Percentiles rank a stretch among this genome's conserved stretches.
phyloP scores from a whole-genome alignment of 2,113 vertebrate genomes.

The Dendropsophus ebraccatus region DNA sequence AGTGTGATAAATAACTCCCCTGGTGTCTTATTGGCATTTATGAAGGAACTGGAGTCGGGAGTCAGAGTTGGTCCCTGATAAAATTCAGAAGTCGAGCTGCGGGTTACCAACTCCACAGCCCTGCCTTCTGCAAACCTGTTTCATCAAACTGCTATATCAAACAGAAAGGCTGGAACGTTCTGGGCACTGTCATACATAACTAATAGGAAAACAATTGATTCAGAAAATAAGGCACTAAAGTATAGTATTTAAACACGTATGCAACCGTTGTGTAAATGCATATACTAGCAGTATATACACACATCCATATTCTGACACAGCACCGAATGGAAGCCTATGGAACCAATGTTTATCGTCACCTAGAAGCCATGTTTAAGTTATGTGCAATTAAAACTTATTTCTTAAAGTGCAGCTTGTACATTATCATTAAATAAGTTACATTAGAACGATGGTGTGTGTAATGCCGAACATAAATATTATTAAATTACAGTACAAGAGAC shows the following conservation, averaged over 20 bases:
- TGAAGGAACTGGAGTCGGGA: no score
- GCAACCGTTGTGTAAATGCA: constrained; percentile 42
- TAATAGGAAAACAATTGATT: constrained; percentile 66
- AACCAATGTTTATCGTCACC: constrained; percentile 53
- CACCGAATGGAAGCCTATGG: constrained; percentile 63
- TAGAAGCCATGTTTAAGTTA: constrained; percentile 57
- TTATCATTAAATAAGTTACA: constrained; percentile 57
- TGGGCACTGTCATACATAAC: constrained; percentile 62
- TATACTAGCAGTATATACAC: constrained; percentile 34
- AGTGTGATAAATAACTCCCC: no score
- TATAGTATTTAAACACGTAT: constrained; percentile 61
- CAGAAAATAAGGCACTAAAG: constrained; percentile 75
- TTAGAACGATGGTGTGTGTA: constrained; percentile 41
- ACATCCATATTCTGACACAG: constrained; percentile 61
- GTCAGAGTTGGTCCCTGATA: no score
- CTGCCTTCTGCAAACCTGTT: constrained; percentile 62
- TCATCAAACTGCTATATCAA: constrained; percentile 3
- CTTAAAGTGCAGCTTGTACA: constrained; percentile 58
- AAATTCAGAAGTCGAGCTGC: no score
- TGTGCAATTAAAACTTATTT: constrained; percentile 54
- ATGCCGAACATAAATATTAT: constrained; percentile 47
- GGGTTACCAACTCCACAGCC: no score
- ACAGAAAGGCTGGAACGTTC: constrained; percentile 28
- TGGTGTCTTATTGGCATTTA: no score
- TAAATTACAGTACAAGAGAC: constrained; percentile 52